Conservation (phyloP, 2,113 vertebrate species). For the Taxidea taxus region DNA sequence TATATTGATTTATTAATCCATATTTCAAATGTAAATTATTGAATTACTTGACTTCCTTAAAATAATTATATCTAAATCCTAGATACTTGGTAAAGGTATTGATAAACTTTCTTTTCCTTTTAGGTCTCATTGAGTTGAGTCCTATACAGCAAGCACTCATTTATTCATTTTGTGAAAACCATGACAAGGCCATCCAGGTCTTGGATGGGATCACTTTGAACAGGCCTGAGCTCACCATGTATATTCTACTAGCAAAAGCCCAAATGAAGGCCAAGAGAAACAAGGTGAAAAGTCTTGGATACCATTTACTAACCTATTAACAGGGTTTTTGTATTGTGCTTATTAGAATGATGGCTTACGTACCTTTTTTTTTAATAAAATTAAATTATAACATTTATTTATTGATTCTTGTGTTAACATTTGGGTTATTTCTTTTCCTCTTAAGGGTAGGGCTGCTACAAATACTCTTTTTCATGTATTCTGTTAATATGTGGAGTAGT, state of each 20-base stretch:
- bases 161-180: slow-evolving; percentile 85
- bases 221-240: slow-evolving; percentile 63
- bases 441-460: neutral
- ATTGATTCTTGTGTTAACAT: neutral
- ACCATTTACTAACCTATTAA: neutral
- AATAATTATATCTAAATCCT: neutral
- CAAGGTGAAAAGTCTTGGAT: slow-evolving; percentile 74
- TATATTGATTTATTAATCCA: neutral
- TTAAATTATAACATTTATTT: neutral
- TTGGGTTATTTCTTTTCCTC: neutral
- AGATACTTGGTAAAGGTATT: neutral
- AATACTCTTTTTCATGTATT: neutral
- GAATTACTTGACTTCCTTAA: neutral
- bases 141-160: slow-evolving; percentile 82
- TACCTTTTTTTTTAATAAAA: neutral
- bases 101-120: slow-evolving; percentile 48
- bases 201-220: slow-evolving; percentile 54
- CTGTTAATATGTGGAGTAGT: neutral
- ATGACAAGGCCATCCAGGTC: slow-evolving; percentile 81
- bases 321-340: neutral
- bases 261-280: slow-evolving; percentile 84
- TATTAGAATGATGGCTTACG: neutral
- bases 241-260: slow-evolving; percentile 82
- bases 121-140: slow-evolving; percentile 78
- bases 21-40: neutral